Evolutionary conservation across 2,888 invertebrate genomes (phyloP).

Genomic region (Cotesia congregata): DNA sequence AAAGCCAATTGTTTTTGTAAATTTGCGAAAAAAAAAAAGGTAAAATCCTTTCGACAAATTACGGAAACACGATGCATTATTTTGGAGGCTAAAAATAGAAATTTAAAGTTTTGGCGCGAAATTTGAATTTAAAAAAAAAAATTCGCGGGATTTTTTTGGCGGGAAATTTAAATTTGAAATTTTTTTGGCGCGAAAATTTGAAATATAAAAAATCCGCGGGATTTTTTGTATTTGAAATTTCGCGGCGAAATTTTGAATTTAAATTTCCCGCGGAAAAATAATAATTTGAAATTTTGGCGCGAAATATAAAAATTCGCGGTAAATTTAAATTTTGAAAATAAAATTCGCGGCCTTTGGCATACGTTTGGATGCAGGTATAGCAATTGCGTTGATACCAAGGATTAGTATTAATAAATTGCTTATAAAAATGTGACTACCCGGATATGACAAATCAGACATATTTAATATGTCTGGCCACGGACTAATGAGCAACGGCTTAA

Average conservation of each 20-base stretch:
- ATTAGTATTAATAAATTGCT: too few species aligned
- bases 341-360: constrained; percentile 65
- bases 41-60: constrained; percentile 40
- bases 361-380: constrained; percentile 62
- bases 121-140: too few species aligned
- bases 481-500: constrained; percentile 51
- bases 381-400: too few species aligned
- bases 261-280: constrained; percentile 12
- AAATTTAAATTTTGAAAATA: constrained; percentile 35
- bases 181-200: too few species aligned
- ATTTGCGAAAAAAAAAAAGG: constrained; percentile 57
- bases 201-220: too few species aligned
- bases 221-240: too few species aligned
- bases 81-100: too few species aligned
- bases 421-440: constrained; percentile 38
- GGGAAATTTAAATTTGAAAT: too few species aligned
- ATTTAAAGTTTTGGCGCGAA: too few species aligned
- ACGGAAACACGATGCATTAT: constrained; percentile 23
- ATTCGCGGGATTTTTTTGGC: too few species aligned
- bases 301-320: constrained; percentile 17
- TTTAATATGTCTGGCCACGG: constrained; percentile 38
- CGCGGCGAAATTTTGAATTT: too few species aligned
- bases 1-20: constrained; percentile 71
- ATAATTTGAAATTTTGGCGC: constrained; percentile 26
- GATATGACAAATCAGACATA: constrained; percentile 49